Percentiles rank a stretch among this genome's conserved stretches.
These are phyloP conservation scores for Scortum barcoo DNA, from an alignment of 2,113 vertebrate genomes.

Conservation along the genomic window DNA sequence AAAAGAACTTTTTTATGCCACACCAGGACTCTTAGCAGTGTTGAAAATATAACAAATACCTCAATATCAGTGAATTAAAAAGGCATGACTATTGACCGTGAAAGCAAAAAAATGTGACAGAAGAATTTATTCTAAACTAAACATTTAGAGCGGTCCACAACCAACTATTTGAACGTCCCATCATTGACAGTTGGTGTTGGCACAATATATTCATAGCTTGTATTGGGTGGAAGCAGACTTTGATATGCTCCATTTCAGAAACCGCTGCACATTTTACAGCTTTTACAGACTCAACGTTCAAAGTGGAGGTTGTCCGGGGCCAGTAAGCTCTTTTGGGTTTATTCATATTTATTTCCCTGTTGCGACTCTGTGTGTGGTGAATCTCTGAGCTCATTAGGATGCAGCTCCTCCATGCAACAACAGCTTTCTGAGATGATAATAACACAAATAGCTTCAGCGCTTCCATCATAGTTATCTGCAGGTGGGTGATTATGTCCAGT, in stretches of 20 bases:
- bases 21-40: not conserved
- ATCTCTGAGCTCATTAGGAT: slow-evolving; percentile 71
- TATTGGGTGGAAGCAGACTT: slow-evolving; percentile 25
- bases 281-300: slow-evolving; percentile 47
- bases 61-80: not conserved
- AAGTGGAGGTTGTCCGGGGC: slow-evolving; percentile 22
- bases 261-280: slow-evolving; percentile 39
- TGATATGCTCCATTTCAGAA: slow-evolving; percentile 29
- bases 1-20: not conserved
- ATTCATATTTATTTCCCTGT: slow-evolving; percentile 71
- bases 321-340: slow-evolving; percentile 55
- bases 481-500: slow-evolving; percentile 71
- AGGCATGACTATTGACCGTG: not conserved
- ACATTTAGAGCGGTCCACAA: not conserved
- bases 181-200: slow-evolving; percentile 18
- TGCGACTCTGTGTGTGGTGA: slow-evolving; percentile 55
- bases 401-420: slow-evolving; percentile 52
- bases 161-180: slow-evolving; percentile 4
- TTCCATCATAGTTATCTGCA: slow-evolving; percentile 69
- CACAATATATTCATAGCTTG: slow-evolving; percentile 12
- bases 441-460: slow-evolving; percentile 60
- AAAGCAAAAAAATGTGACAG: slow-evolving; percentile 7
- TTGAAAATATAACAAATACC: not conserved
- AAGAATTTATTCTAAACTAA: not conserved
- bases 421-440: slow-evolving; percentile 70